Conservation (phyloP, 1,140 invertebrate species). For the Dendrolimus punctatus region DNA sequence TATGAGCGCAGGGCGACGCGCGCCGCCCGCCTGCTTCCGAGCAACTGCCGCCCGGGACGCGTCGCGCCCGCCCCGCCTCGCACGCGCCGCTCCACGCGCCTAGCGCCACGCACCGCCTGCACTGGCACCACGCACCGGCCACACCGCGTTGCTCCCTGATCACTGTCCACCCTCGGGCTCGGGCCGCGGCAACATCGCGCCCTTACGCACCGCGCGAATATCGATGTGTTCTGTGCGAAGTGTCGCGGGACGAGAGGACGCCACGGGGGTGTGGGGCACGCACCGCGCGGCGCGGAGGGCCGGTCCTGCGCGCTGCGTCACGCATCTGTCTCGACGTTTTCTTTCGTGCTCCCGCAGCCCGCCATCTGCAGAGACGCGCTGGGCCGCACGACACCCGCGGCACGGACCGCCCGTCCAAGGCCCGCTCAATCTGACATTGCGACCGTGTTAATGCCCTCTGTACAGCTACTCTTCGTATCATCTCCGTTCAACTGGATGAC, state of each 20-base stretch:
- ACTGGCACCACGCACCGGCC: conserved; percentile 22
- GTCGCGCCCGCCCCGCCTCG: conserved; percentile 25
- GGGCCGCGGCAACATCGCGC: conserved; percentile 37
- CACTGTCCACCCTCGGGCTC: conserved; percentile 16
- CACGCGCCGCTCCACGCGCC: conserved; percentile 28
- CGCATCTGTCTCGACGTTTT: conserved; percentile 56
- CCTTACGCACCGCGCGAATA: conserved; percentile 53
- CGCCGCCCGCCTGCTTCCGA: conserved; percentile 51
- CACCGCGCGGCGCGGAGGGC: conserved; percentile 45
- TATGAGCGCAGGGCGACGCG: conserved; percentile 40
- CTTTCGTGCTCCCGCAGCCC: conserved; percentile 57
- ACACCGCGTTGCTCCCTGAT: conserved; percentile 19
- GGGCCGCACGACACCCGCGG: conserved; percentile 14
- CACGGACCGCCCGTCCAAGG: conserved; percentile 6
- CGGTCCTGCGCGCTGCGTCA: conserved; percentile 66
- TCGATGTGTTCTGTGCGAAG: conserved; percentile 56
- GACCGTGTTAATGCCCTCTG: conserved; percentile 25
- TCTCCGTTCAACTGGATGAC: conserved; percentile 2
- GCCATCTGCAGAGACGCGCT: conserved; percentile 56
- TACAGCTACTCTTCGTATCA: conserved; percentile 5
- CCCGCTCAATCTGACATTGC: conserved; percentile 15
- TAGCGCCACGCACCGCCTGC: conserved; percentile 38
- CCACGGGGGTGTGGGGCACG: conserved; percentile 37
- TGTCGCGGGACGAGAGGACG: conserved; percentile 20
- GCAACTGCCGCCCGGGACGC: conserved; percentile 60